Base-by-base conservation (phyloP, 1,140 invertebrate genomes). In the Heliothis virescens region DNA sequence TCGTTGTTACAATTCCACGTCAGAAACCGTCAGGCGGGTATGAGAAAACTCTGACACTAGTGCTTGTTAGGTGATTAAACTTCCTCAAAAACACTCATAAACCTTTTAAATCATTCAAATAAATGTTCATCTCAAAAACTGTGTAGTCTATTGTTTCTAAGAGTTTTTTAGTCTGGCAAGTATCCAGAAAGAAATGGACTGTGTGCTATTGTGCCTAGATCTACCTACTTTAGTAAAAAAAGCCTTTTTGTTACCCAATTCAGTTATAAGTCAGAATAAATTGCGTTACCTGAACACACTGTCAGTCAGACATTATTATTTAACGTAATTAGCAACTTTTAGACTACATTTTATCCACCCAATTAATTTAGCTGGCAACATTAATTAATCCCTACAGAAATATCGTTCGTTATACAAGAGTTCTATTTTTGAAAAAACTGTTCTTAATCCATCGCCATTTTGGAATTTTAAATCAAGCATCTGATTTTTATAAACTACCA, bases 91-190 rank as follows among this genome's bases (percentile, higher is more conserved):
- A 18, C n/a, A 55, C 9, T 7, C 15, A 18, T 16, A 2, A 55
- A 16, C 15, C 53, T 21, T 57, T 57, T 57, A 21, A 2, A 34
- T 9, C 12, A 34, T 29, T 62, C 59, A 34, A 62, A 34, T 62
- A n/a, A 62, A 62, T 15, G 1, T 11, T 29, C 12, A 34, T 62
- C 18, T 12, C 57, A 63, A 59, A 10, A 59, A 60, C 12, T 9
- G 12, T 18, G 57, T 29, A 26, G 11, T 60, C 12, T 15, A 62
- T 62, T 34, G 59, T 34, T 41, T 29, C 12, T 62, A 34, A 62
- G 59, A 62, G 13, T 62, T 62, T 62, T 62, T 34, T 26, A 62
- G 18, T 10, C 59, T 62, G 59, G 59, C 59, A 34, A 62, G 12
- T 29, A 15, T 62, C 59, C 59, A 62, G 15, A 21, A 15, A 34